Evolutionary conservation across 1,140 invertebrate species (phyloP).

Genomic region (Saccostrea glomerata): DNA sequence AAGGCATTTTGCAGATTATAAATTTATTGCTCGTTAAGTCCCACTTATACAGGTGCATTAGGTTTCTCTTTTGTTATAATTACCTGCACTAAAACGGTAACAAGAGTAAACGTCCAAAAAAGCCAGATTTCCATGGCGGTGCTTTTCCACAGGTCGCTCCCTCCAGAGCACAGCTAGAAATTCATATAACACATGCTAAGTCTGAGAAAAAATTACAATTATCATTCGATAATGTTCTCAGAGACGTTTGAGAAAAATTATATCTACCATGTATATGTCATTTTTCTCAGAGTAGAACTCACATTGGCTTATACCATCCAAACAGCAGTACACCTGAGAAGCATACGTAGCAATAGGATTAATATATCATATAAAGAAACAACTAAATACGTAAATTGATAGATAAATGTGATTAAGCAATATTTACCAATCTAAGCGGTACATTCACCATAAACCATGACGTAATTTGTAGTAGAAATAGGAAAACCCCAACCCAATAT

Average conservation of each 20-base stretch:
- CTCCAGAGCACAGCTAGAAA: neutral
- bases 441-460: neutral
- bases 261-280: neutral
- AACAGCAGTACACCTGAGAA: neutral
- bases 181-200: neutral
- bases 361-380: neutral
- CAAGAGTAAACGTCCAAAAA: neutral
- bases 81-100: neutral
- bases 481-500: neutral
- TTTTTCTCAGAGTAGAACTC: neutral
- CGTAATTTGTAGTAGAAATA: neutral
- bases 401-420: neutral
- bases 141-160: neutral
- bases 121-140: neutral
- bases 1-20: neutral
- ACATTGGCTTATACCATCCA: neutral
- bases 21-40: neutral
- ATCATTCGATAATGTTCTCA: too few relatives aligned
- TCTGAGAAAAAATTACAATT: neutral
- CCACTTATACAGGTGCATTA: neutral
- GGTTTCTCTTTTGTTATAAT: neutral
- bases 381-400: neutral
- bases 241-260: neutral
- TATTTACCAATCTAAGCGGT: neutral
- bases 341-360: neutral